Percentiles rank a stretch among this genome's conserved stretches.
These are phyloP conservation scores for Misgurnus anguillicaudatus DNA, from an alignment of 2,113 vertebrate species.

Conservation along the genomic window DNA sequence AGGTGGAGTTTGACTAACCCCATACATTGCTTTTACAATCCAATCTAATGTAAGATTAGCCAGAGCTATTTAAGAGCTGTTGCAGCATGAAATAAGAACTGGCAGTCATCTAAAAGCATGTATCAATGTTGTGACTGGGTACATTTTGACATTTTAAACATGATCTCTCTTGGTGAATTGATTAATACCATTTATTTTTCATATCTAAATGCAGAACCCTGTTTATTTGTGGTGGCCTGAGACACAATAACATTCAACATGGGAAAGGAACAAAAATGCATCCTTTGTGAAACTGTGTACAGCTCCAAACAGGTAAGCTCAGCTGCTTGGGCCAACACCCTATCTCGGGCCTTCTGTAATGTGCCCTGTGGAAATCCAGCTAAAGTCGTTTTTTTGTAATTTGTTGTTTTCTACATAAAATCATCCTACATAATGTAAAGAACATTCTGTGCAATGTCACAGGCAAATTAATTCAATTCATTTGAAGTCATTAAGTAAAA, in stretches of 20 bases:
- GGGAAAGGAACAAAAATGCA: conserved; percentile 87
- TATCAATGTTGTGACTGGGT: conserved; percentile 13
- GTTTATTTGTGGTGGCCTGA: conserved; percentile 68
- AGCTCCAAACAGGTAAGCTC: conserved; percentile 87
- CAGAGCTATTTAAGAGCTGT: conserved; percentile 22
- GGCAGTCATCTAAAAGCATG: not conserved
- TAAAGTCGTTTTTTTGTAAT: too few relatives aligned
- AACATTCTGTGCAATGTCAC: too few relatives aligned
- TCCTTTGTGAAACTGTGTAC: conserved; percentile 91
- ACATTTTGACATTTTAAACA: not conserved
- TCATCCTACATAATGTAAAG: too few relatives aligned
- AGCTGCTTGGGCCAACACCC: not conserved
- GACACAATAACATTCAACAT: conserved; percentile 75
- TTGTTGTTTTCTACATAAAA: too few relatives aligned
- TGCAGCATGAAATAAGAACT: conserved; percentile 36
- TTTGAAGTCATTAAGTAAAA: too few relatives aligned
- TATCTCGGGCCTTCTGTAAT: too few relatives aligned
- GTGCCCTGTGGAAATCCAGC: too few relatives aligned
- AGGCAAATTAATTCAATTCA: too few relatives aligned
- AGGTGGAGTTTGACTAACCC: conserved; percentile 26
- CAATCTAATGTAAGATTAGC: conserved; percentile 38
- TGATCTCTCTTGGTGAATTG: not conserved
- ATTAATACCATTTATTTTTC: not conserved
- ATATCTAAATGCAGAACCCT: not conserved
- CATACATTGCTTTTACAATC: conserved; percentile 1